Base-by-base conservation (phyloP, 2,888 invertebrate genomes). In the Plusia festucae region DNA sequence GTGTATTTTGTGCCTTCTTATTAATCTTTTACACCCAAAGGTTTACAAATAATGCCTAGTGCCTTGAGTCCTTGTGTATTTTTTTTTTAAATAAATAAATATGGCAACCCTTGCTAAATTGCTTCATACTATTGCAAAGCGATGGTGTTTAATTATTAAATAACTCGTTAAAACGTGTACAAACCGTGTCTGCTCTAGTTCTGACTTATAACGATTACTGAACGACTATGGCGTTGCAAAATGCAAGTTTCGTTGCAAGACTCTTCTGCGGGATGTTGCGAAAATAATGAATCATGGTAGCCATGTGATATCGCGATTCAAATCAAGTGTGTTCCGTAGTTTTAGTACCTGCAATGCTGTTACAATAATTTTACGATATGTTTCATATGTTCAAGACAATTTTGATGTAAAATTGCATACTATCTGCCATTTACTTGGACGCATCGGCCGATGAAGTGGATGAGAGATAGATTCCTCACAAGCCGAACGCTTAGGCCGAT, bases 181-280 rank as follows among this genome's bases (percentile, higher is more conserved):
- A 51, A 20, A 51, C 15, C 24, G 22, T 52, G 22, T 60, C 57
- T 60, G 60, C 56, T 69, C 69, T 59, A 20, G 27, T 20, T 53
- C 20, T 59, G 44, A 65, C 54, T 52, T n/a, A 57, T 11, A 51
- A 32, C 1, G 9, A 32, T 32, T 58, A 20, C 13, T 30, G 20
- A 18, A 32, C 13, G 13, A 8, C 13, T 9, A 49, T 51, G 49
- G 13, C 13, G 5, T 27, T 74, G 46, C 68, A 71, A 74, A 65
- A 75, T 51, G 9, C 46, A 44, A 49, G 40, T n/a, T 46, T 16
- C 11, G 5, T n/a, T n/a, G 11, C 16, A 16, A 59, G 15, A 40
- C 46, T 49, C 52, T 15, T 57, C 60, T 16, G 57, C 52, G 22
- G 62, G 60, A 63, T 66, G 63, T 77, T 67, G 66, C 65, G 63